Base-by-base conservation (phyloP, 1,140 invertebrate genomes). In the Neocloeon triangulifer region DNA sequence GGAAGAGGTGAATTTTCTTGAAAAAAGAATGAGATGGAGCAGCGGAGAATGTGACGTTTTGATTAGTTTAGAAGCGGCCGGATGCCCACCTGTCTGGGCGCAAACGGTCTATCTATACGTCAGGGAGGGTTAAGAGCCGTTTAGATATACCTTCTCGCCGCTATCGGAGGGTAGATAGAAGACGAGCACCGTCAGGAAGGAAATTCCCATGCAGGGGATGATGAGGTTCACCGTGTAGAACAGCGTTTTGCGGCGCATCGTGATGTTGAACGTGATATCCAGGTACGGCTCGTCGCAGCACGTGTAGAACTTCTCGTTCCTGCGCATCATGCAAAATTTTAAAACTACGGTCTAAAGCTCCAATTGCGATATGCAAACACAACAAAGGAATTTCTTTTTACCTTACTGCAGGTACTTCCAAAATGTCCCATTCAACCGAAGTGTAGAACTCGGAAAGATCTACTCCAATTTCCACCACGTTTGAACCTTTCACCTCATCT, bases 181-280 rank as follows among this genome's bases (percentile, higher is more conserved):
- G 17, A 95, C 92, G 37, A 98, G 67, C 23, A 97, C 84, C 31
- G 94, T 96, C 39, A 99, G 74, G 58, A 97, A 97, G 20, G 91
- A 95, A 49, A 94, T 94, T 25, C 85, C 88, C 71, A 94, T 91
- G 51, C 85, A 94, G 12, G 88, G 86, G 49, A 94, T 89, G 51
- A 95, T 94, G 44, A 94, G 69, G 59, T 94, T 95, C 38, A 95
- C 88, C 2, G 89, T 92, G 60, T 96, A 95, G 61, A 96, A 96
- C 21, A 96, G 62, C 17, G 88, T 95, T 57, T 95, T 94, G 38
- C 91, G 61, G 43, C 94, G 61, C 73, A 98, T 86, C 17, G 91
- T 96, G 38, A 98, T 94, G 58, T 96, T 95, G 61, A 97, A 99
- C 21, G 89, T 97, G 47, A 98, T 95, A 58, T 97, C 91, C 49